Conservation (phyloP, 1,140 invertebrate genomes). For the Campodea augens region DNA sequence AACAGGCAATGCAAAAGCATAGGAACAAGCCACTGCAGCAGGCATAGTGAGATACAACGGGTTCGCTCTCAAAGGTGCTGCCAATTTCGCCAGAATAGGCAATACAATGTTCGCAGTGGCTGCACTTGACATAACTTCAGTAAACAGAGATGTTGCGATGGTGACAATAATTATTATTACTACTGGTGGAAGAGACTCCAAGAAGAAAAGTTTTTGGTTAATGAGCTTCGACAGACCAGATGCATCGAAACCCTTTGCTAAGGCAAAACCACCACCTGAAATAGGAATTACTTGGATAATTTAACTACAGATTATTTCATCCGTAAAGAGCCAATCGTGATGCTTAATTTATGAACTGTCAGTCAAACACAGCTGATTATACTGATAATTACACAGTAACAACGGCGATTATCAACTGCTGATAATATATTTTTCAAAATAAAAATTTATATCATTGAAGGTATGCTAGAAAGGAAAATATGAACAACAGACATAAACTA, state of each 20-base stretch:
- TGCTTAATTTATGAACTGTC: no score
- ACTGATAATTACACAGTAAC: no score
- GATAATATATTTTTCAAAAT: no score
- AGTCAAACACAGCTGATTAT: no score
- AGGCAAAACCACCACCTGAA: constrained; percentile 61
- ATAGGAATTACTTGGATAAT: no score
- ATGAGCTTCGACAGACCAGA: constrained; percentile 56
- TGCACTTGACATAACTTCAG: neutral
- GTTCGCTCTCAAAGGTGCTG: neutral
- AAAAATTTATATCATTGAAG: no score
- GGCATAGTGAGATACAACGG: neutral
- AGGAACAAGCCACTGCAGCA: neutral
- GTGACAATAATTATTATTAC: neutral
- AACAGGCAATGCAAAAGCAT: neutral
- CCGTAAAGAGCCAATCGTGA: no score
- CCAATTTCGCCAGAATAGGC: neutral
- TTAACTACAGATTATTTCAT: no score
- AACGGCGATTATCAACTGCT: no score
- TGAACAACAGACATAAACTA: no score
- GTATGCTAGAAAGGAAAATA: no score
- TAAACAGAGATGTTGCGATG: neutral
- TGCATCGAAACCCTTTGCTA: constrained; percentile 57
- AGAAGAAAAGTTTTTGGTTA: constrained; percentile 32
- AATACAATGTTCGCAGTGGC: neutral
- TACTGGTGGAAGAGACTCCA: constrained; percentile 31